A percentile compares a stretch with the other conserved stretches of the same genome.
phyloP scores from a whole-genome alignment of 2,797 vertebrate genomes.

The Siniperca obscura region DNA sequence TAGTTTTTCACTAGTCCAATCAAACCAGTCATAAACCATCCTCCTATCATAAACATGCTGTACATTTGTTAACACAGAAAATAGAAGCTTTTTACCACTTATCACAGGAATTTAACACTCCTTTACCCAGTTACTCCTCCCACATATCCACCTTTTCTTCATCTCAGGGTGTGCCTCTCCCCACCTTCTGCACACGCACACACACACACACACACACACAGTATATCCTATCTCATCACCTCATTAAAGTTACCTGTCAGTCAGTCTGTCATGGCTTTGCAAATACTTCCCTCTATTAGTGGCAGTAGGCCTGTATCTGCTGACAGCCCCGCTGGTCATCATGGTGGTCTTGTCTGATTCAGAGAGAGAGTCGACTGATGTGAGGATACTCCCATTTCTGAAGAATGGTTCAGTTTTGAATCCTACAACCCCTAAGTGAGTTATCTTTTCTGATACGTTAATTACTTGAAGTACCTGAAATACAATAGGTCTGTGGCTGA shows the following conservation, averaged over 20 bases:
- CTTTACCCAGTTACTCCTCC: slow-evolving; percentile 2
- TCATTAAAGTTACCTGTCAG: slow-evolving; percentile 78
- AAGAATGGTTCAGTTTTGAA: neutral
- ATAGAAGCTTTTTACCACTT: too few relatives aligned
- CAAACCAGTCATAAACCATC: neutral
- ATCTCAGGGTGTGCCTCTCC: slow-evolving; percentile 61
- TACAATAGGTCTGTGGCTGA: neutral
- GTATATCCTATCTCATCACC: slow-evolving; percentile 14
- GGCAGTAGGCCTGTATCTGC: slow-evolving; percentile 53
- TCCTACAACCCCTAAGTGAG: neutral
- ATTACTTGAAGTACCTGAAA: neutral
- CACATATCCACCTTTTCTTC: slow-evolving; percentile 11
- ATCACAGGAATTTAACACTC: too few relatives aligned
- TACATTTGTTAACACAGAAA: neutral
- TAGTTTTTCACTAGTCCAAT: neutral
- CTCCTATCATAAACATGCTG: neutral
- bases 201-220: slow-evolving; percentile 3
- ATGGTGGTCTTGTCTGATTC: slow-evolving; percentile 32
- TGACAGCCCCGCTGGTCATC: slow-evolving; percentile 60
- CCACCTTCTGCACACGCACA: slow-evolving; percentile 4
- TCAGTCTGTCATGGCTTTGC: slow-evolving; percentile 74
- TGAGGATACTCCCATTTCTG: neutral
- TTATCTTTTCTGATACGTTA: neutral
- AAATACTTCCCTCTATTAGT: slow-evolving; percentile 70
- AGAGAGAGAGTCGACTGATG: neutral